These are phyloP conservation scores for Cinara cedri DNA, from an alignment of 2,888 invertebrate genomes.

Conservation along the genomic window DNA sequence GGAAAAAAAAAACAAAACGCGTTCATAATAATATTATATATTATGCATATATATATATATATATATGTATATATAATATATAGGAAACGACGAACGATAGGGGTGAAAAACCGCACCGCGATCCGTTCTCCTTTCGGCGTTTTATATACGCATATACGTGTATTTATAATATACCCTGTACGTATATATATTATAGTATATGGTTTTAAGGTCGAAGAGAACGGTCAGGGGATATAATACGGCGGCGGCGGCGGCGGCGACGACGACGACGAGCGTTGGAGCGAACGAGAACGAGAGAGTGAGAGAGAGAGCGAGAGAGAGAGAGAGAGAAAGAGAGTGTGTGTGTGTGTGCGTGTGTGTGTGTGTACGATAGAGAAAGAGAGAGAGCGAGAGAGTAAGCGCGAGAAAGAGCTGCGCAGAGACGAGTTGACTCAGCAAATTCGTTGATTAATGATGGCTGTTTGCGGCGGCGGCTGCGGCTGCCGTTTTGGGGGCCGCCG, in stretches of 20 bases:
- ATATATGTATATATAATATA: too few species aligned
- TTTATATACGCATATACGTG: too few species aligned
- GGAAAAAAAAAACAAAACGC: too few species aligned
- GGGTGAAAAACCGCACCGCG: conserved; percentile 29
- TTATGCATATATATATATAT: too few species aligned
- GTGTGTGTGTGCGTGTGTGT: not conserved
- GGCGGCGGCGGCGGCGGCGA: conserved; percentile 4
- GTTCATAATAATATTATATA: not conserved
- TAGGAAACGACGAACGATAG: conserved; percentile 25
- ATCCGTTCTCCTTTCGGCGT: conserved; percentile 5
- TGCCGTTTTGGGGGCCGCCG: conserved; percentile 11
- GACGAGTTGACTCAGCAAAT: conserved; percentile 56
- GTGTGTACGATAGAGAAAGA: conserved; percentile 6
- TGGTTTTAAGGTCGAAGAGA: conserved; percentile 37
- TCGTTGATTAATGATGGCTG: conserved; percentile 56
- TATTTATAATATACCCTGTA: conserved; percentile 1
- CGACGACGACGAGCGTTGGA: conserved; percentile 2
- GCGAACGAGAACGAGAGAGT: conserved; percentile 18
- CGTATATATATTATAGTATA: not conserved
- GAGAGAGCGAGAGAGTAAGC: not conserved
- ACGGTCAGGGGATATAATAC: conserved; percentile 48
- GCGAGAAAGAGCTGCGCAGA: not conserved
- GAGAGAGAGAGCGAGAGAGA: not conserved
- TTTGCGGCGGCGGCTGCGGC: conserved; percentile 47
- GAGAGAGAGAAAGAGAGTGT: not conserved